Base-by-base conservation (phyloP, 2,797 vertebrate species). In the Meriones psammophilus region DNA sequence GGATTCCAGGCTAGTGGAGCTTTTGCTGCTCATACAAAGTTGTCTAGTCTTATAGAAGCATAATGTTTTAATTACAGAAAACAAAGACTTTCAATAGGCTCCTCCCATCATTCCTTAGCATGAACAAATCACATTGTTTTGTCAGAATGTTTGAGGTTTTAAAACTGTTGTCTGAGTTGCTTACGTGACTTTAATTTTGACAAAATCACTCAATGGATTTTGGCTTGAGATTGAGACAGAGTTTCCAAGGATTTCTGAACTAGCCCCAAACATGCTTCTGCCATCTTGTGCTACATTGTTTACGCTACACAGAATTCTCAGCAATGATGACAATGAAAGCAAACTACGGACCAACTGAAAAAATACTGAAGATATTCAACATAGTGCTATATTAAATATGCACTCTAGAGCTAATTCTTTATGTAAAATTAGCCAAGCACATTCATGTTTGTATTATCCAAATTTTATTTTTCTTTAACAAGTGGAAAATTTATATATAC, bases 41-140 rank as follows among this genome's bases (percentile, higher is more conserved):
- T 88, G 66, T 74, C 69, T 76, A 42, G 56, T 33, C n/a, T 76
- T 76, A 74, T 50, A 62, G 56, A 22, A 60, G 33, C 71, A 62
- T 46, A 62, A 62, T 22, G 87, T 46, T 76, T 88, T 88, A 46
- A 88, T 88, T 62, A 88, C 26, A 62, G 87, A 88, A 76, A 88
- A 88, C 87, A 88, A 76, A 76, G 87, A 8, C 87, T 71, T 42
- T 76, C 8, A 33, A 76, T 62, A 42, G 46, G 69, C 24, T 24
- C 56, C 54, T 24, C 36, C 36, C 36, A 2, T 76, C 71, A 76
- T 76, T 62, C 56, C 56, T 42, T 56, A 46, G 87, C 71, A 46
- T 15, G 87, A 62, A 46, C 87, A 88, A 62, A 46, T 62, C 30
- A 28, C 36, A 14, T 60, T 62, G 28, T 46, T 62, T 30, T 62